Base-by-base conservation (phyloP, 2,888 invertebrate species). In the Apodemia zela region DNA sequence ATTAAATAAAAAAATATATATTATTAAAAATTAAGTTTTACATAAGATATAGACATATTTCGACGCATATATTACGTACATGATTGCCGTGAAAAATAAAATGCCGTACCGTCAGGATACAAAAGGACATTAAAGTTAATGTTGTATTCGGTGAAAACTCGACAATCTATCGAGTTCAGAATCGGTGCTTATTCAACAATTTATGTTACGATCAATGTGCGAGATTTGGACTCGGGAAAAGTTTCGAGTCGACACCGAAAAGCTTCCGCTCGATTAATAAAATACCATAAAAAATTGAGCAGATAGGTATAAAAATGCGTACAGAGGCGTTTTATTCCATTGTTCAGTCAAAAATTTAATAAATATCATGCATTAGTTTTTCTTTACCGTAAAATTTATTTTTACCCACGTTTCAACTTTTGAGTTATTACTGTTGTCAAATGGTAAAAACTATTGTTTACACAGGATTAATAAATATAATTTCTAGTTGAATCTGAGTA, bases 241-340 rank as follows among this genome's bases (percentile, higher is more conserved):
- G 15, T 45, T 45, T 45, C n/a, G 45, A 45, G 45, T n/a, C 45
- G 6, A n/a, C n/a, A 45, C 45, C 45, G n/a, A 45, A 33, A 45
- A 45, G 7, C 45, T 1, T n/a, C 6, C 45, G n/a, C 45, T 45
- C 45, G 5, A 25, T 18, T 51, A 13, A 25, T 45, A 7, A 47
- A 7, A 47, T 63, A 47, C n/a, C 17, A 47, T 45, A 59, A 68
- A 33, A 70, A 70, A 71, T 71, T 71, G 70, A 71, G 71, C 71
- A 70, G 64, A 70, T 58, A 68, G 65, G 65, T 62, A 59, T 66
- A 59, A 69, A 69, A 71, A 69, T 71, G 70, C 70, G 65, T 61
- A 63, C 58, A 66, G 62, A 63, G 62, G 62, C 62, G 62, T 59
- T 47, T 15, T 45, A 63, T 47, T 63, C 59, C 62, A 63, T 63